Evolutionary conservation across 2,888 invertebrate species (phyloP).

Genomic region (Deilephila porcellus): DNA sequence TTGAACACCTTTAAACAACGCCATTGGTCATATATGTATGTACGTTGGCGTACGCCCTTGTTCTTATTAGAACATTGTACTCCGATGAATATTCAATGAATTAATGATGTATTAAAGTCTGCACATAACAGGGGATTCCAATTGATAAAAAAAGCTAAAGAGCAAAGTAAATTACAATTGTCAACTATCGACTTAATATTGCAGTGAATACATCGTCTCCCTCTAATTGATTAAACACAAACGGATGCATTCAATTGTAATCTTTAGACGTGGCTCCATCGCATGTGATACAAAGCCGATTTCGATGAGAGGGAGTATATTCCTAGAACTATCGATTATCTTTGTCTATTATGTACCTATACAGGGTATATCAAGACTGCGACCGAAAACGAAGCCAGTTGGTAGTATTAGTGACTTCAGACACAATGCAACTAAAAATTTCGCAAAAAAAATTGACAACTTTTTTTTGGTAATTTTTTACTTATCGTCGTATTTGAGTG

Average conservation of each 20-base stretch:
- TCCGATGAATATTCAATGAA: background rate
- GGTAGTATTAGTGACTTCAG: too few species aligned
- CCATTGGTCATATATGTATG: background rate
- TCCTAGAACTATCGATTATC: background rate
- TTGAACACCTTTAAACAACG: background rate
- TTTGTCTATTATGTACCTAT: background rate
- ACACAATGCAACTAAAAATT: too few species aligned
- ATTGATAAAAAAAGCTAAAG: background rate
- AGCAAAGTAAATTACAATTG: constrained; percentile 12
- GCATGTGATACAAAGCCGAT: constrained; percentile 25
- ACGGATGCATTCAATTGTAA: constrained; percentile 74
- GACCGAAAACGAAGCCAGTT: too few species aligned
- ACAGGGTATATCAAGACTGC: too few species aligned
- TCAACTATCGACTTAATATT: constrained; percentile 25
- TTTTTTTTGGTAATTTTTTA: too few species aligned
- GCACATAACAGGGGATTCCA: too few species aligned
- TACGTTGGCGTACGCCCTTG: background rate
- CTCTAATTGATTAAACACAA: constrained; percentile 56
- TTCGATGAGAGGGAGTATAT: background rate
- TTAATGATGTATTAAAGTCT: too few species aligned
- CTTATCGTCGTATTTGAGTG: too few species aligned
- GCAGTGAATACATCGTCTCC: constrained; percentile 23
- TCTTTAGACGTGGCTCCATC: constrained; percentile 28
- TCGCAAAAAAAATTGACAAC: too few species aligned
- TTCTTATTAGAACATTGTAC: background rate